Evolutionary conservation across 2,113 vertebrate genomes (phyloP).

Genomic region (Cynopterus brachyotis): DNA sequence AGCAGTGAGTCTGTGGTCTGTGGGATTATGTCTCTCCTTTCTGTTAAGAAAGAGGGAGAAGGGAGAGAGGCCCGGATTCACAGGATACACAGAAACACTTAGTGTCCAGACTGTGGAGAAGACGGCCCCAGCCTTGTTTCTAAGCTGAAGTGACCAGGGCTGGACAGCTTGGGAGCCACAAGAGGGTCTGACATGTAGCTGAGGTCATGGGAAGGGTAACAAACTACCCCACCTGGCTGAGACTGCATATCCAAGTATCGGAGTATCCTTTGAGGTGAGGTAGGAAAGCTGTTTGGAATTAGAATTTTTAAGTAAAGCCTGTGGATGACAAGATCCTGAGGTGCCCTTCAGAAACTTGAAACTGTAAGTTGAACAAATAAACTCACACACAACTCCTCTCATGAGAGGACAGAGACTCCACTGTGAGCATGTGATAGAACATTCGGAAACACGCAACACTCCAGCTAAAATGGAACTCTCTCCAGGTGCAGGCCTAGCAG

Average conservation of each 20-base stretch:
- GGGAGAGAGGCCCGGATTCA: background rate
- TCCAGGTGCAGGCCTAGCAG: background rate
- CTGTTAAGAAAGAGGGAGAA: background rate
- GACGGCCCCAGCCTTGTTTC: background rate
- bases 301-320: background rate
- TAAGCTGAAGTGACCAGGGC: background rate
- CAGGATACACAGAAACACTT: background rate
- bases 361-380: background rate
- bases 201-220: background rate
- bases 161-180: background rate
- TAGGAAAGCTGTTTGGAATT: background rate
- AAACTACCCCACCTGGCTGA: fast-evolving
- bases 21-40: background rate
- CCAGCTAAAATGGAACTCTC: background rate
- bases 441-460: background rate
- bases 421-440: background rate
- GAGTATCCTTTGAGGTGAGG: background rate
- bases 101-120: background rate
- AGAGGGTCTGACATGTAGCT: background rate
- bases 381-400: background rate
- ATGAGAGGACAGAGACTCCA: too few species aligned
- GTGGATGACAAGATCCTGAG: background rate
- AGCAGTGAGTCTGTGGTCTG: background rate
- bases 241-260: background rate
- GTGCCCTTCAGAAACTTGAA: background rate